These are phyloP conservation scores for Eupithecia insigniata DNA, from an alignment of 2,888 invertebrate species.

Conservation along the genomic window DNA sequence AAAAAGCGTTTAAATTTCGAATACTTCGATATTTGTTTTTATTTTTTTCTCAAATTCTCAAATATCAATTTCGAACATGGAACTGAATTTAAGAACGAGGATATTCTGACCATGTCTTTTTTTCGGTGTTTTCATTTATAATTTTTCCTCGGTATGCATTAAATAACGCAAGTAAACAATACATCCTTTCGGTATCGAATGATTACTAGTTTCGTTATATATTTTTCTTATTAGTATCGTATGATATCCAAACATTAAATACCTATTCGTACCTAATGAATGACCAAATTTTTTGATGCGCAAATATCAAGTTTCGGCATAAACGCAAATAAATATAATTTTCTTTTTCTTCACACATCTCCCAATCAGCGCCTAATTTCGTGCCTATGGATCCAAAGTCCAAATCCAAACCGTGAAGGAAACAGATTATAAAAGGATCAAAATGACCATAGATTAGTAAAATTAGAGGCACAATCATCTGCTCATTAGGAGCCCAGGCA, in stretches of 20 bases:
- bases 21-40: neutral
- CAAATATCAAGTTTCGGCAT: neutral
- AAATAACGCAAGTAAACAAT: neutral
- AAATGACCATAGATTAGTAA: constrained; percentile 3
- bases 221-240: neutral
- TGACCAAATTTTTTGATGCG: too few species aligned
- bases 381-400: neutral
- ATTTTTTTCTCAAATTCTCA: neutral
- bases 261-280: too few species aligned
- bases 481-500: neutral
- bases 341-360: neutral
- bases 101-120: neutral
- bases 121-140: neutral
- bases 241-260: too few species aligned
- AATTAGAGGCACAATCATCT: constrained; percentile 4
- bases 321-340: neutral
- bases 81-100: neutral
- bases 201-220: neutral
- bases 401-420: constrained; percentile 1
- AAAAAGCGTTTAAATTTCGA: neutral
- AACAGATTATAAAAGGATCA: constrained; percentile 3
- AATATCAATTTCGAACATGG: neutral
- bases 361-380: neutral
- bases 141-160: neutral
- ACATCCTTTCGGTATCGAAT: neutral